Base-by-base conservation (phyloP, 1,140 invertebrate genomes). In the Aphidius ervi region DNA sequence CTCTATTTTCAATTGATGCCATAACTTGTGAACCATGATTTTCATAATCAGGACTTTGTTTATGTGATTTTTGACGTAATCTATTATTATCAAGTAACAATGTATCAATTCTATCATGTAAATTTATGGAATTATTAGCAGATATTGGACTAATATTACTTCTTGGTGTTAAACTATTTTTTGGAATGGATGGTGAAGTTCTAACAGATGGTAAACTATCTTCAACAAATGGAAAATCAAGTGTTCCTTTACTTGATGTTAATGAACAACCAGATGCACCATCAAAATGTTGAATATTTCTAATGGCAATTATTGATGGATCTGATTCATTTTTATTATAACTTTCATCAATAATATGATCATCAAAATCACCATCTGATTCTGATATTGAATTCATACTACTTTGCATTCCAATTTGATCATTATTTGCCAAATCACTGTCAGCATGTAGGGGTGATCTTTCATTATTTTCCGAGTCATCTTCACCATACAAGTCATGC, bases 221-320 rank as follows among this genome's bases (percentile, higher is more conserved):
- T 61, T 79, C 78, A 45, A 70, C 76, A 50, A 74, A 79, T 5
- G 76, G 78, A 46, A 77, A 62, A 50, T 80, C 74, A 1, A 79
- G 61, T 0, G 73, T 75, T 58, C 77, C 76, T 47, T 77, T 78
- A 48, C 73, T 78, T 1, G 77, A 79, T 20, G 66, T 68, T 0
- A 76, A 58, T 16, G 78, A 79, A n/a, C 67, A 69, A 9, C 65
- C 73, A 1, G 72, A 72, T 6, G 74, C 71, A 20, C 73, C 77
- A 40, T 78, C 78, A 50, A 80, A 79, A 43, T 54, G 23, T 31
- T 31, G 23, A 3, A 31, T 31, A 31, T 31, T 31, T 31, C 23
- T 31, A 31, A 31, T 31, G 4, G 23, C 23, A 31, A 31, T 31
- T 31, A 31, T 31, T 31, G 23, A 31, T 31, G 23, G 23, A 31